A percentile compares a stretch with the other conserved stretches of the same genome.
phyloP scores from a whole-genome alignment of 1,140 invertebrate genomes.

The Cydia splendana region DNA sequence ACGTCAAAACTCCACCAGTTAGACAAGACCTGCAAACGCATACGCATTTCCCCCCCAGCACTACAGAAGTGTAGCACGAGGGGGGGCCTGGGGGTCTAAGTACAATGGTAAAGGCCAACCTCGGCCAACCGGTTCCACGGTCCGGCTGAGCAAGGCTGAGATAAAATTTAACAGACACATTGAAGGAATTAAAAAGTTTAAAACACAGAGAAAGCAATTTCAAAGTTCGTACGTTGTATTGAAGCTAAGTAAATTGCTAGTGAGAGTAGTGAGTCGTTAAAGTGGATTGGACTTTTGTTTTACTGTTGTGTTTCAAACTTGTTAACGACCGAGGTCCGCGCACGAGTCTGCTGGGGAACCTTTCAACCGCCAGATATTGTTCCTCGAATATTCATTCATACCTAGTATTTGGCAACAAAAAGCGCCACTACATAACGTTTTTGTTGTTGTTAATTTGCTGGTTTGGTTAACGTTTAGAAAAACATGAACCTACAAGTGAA shows the following conservation, averaged over 20 bases:
- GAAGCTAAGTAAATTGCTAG: neutral
- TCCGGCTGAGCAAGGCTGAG: constrained; percentile 50
- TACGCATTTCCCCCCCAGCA: neutral
- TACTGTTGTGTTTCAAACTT: constrained; percentile 10
- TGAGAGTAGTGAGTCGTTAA: neutral
- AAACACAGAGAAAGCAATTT: constrained; percentile 25
- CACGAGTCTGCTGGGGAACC: neutral
- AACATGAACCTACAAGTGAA: no score
- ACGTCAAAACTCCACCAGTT: constrained; percentile 31
- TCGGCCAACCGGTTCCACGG: constrained; percentile 58
- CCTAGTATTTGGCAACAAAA: no score
- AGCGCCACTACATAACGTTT: no score
- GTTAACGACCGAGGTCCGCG: neutral
- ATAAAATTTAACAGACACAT: constrained; percentile 39
- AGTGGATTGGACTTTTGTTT: constrained; percentile 8
- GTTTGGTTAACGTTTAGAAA: no score
- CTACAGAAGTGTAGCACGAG: neutral
- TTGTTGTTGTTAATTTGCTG: no score
- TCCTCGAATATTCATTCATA: no score
- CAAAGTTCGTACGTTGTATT: constrained; percentile 1
- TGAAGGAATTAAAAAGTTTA: constrained; percentile 27
- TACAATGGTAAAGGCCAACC: constrained; percentile 44
- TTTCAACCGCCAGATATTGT: no score
- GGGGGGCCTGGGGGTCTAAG: constrained; percentile 35
- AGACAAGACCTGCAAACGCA: constrained; percentile 38